Base-by-base conservation (phyloP, 2,888 invertebrate genomes). In the Saturnia pavonia region DNA sequence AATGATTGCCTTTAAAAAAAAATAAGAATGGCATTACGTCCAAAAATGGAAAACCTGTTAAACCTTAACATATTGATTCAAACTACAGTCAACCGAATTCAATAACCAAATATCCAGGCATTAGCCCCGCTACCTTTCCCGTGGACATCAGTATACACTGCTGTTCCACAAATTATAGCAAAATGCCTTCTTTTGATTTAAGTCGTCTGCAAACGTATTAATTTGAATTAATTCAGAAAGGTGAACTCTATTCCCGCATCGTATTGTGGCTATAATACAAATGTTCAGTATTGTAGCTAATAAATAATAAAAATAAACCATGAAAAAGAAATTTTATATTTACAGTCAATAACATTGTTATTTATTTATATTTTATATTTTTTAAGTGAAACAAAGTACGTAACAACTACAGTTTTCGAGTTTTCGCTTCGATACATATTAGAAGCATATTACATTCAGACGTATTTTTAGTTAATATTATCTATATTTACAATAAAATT, bases 111-210 rank as follows among this genome's bases (percentile, higher is more conserved):
- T 54, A 22, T 54, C 22, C 22, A 51, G n/a, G 9, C 51, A 51
- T n/a, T n/a, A 6, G 4, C n/a, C 51, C 51, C 51, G 9, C 19
- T n/a, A 51, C 51, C 8, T n/a, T n/a, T 16, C 51, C 51, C 19
- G 57, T 57, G 25, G 14, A 8, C 57, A 22, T 9, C 14, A 57
- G 25, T 57, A 9, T 60, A 60, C 57, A 27, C 27, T 19, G 45
- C 43, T 27, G 45, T 40, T 51, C 71, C 63, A 69, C 68, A 60
- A 71, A 68, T 68, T 68, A 68, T 68, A 65, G 65, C 60, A 54
- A 69, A 72, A 70, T 51, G 45, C 63, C 67, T 68, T 43, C 71
- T 72, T 72, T 72, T 72, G 72, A 72, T 72, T 72, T 71, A 72
- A 71, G 67, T 68, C 69, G 63, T 68, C 72, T 70, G 67, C 72